Percentiles rank a stretch among this genome's conserved stretches.
phyloP scores from a whole-genome alignment of 2,113 vertebrate species.

The Atrichornis clamosus region DNA sequence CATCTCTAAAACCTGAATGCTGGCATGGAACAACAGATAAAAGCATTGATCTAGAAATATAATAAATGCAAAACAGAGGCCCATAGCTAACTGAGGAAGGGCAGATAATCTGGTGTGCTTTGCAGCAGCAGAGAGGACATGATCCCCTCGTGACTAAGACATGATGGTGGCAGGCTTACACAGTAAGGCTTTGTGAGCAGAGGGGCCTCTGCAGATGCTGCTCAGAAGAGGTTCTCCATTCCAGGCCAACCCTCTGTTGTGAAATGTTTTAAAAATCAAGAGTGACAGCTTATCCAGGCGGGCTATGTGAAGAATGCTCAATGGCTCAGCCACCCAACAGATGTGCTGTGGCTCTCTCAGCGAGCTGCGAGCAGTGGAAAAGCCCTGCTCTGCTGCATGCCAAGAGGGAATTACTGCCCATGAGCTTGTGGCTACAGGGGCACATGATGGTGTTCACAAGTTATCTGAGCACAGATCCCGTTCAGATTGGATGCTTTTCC shows the following conservation, averaged over 20 bases:
- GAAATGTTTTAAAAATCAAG: constrained; percentile 55
- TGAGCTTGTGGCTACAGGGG: neutral
- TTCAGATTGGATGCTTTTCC: neutral
- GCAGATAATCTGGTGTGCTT: neutral
- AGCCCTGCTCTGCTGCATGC: constrained; percentile 34
- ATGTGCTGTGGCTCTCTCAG: constrained; percentile 33
- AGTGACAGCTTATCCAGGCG: constrained; percentile 35
- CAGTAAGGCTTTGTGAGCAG: neutral
- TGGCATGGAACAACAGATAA: neutral
- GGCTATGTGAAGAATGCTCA: constrained; percentile 44
- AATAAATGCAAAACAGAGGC: neutral
- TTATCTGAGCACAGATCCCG: neutral
- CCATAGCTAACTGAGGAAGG: neutral
- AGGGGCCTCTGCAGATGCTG: neutral
- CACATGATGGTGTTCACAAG: constrained; percentile 15
- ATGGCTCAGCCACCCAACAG: neutral
- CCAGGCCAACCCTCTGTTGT: neutral
- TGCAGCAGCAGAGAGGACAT: neutral
- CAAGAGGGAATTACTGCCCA: constrained; percentile 44
- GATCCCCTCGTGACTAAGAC: neutral
- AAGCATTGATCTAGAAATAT: neutral
- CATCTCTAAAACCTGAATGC: neutral
- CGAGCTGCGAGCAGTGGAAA: constrained; percentile 9
- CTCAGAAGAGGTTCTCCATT: neutral
- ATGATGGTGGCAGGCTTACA: neutral